phyloP scores from a whole-genome alignment of 2,888 invertebrate species.

The Cataglyphis altisquamis region DNA sequence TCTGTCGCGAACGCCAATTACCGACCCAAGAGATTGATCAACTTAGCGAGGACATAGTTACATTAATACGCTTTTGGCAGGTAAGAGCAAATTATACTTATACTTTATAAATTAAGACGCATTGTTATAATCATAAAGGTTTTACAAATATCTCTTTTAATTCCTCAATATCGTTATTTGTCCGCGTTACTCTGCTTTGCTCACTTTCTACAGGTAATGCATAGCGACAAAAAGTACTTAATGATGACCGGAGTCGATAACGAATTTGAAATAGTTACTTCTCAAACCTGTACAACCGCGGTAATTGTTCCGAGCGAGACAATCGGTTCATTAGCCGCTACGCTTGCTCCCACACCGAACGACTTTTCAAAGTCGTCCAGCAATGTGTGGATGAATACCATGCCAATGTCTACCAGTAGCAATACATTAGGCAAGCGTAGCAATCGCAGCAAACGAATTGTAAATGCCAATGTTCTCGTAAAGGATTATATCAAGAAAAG shows the following conservation, averaged over 20 bases:
- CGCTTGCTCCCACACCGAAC: constrained; percentile 78
- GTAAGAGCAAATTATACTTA: constrained; percentile 74
- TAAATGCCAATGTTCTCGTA: constrained; percentile 91
- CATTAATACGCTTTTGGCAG: constrained; percentile 97
- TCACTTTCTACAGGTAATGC: constrained; percentile 88
- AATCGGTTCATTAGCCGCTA: constrained; percentile 73
- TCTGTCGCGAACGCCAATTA: constrained; percentile 95
- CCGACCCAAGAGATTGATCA: constrained; percentile 93
- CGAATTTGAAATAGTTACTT: constrained; percentile 85
- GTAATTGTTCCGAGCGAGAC: constrained; percentile 75
- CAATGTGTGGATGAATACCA: constrained; percentile 98
- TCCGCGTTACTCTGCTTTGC: neutral
- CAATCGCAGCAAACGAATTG: constrained; percentile 91
- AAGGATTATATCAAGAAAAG: constrained; percentile 98
- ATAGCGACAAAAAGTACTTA: constrained; percentile 97
- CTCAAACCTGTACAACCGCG: constrained; percentile 77
- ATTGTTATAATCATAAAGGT: neutral
- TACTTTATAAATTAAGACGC: neutral
- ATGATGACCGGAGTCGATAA: constrained; percentile 94
- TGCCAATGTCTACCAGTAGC: constrained; percentile 90
- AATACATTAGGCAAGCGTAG: constrained; percentile 92
- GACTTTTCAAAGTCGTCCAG: constrained; percentile 86
- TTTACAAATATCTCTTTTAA: neutral
- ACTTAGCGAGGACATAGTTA: constrained; percentile 95
- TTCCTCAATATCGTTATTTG: neutral